Conservation (phyloP, 2,113 vertebrate genomes). For the Uria aalge region DNA sequence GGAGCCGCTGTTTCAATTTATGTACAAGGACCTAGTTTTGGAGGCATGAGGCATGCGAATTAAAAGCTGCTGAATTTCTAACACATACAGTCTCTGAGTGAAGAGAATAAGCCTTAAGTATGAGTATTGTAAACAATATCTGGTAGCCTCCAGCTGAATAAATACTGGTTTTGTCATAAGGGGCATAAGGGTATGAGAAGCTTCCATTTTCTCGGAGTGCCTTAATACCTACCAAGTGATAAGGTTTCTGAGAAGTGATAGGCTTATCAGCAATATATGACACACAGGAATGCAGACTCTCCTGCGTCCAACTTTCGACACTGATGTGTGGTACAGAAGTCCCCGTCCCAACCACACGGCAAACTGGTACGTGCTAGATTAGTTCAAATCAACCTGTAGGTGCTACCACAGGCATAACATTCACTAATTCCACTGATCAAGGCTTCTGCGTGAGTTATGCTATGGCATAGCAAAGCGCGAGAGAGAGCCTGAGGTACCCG, state of each 20-base stretch:
- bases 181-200: neutral
- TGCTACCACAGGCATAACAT: neutral
- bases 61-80: neutral
- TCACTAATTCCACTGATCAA: neutral
- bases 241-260: neutral
- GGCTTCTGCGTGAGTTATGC: neutral
- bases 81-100: neutral
- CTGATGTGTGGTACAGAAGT: neutral
- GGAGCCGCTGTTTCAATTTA: neutral
- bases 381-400: neutral
- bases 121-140: fast-evolving
- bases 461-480: neutral
- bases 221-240: neutral
- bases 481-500: neutral
- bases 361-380: neutral
- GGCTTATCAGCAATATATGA: neutral
- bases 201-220: neutral
- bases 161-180: neutral
- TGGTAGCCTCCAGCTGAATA: neutral
- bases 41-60: fast-evolving
- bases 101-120: neutral
- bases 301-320: fast-evolving
- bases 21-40: neutral
- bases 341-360: neutral
- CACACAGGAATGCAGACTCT: neutral